A percentile compares a stretch with the other conserved stretches of the same genome.
Conservation (phyloP, 37 sponge, comb jelly and placozoan species). For the Chondrilla cf. caribensis region DNA sequence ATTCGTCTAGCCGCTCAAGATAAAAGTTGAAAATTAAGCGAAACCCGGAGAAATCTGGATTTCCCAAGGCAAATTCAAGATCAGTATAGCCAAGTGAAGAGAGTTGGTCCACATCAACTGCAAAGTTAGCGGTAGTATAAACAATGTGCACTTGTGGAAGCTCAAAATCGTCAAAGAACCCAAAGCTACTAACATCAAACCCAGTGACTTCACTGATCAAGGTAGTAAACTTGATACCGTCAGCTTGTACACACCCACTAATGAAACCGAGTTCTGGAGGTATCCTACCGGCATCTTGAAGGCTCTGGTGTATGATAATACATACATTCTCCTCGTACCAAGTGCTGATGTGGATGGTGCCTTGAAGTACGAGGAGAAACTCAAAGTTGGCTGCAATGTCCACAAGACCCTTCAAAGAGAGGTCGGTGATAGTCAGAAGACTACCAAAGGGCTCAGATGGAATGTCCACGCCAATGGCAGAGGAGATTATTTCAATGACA, state of each 20-base stretch:
- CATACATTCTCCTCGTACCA: conserved; percentile 10
- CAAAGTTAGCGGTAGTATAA: background rate
- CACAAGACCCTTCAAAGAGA: background rate
- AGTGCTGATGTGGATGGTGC: background rate
- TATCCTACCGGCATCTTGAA: background rate
- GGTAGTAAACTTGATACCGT: background rate
- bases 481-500: background rate
- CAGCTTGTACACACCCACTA: background rate
- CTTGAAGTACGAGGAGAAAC: background rate
- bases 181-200: background rate
- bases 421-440: background rate
- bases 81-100: too few relatives aligned
- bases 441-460: background rate
- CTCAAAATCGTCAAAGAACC: background rate
- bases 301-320: background rate
- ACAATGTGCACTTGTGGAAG: background rate
- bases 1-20: too few relatives aligned
- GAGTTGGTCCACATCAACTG: too few relatives aligned
- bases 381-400: background rate
- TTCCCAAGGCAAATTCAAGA: too few relatives aligned
- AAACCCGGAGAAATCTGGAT: too few relatives aligned
- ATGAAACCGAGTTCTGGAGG: background rate
- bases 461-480: background rate
- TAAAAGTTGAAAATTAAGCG: too few relatives aligned
- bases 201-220: background rate